A percentile compares a stretch with the other conserved stretches of the same genome.
These are phyloP conservation scores for Enoplosus armatus DNA, from an alignment of 2,797 vertebrate species.

Conservation along the genomic window DNA sequence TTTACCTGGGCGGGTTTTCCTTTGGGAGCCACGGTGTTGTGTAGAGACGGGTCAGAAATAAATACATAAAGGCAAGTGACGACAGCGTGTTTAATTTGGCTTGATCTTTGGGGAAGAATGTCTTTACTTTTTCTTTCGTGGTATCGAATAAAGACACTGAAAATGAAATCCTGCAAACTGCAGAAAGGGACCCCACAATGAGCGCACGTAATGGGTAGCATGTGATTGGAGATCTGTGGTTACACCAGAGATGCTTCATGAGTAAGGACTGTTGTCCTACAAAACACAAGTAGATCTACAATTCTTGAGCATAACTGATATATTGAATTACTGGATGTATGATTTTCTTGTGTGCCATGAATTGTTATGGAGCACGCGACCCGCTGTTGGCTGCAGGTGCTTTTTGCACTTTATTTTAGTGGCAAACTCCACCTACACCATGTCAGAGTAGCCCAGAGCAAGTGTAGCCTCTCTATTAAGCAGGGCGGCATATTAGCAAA, in stretches of 20 bases:
- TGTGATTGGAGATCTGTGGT: background rate
- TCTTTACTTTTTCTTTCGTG: background rate
- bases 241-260: no score
- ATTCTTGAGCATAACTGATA: no score
- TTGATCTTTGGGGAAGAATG: background rate
- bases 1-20: background rate
- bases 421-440: background rate
- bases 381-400: background rate
- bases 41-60: background rate
- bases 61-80: background rate
- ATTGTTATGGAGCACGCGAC: background rate
- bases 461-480: background rate
- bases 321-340: background rate
- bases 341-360: background rate
- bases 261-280: no score
- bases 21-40: background rate
- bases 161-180: background rate
- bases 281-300: no score
- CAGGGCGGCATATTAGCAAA: background rate
- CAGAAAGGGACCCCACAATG: background rate
- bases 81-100: background rate
- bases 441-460: background rate
- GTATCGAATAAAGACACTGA: background rate
- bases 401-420: background rate
- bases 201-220: background rate